phyloP scores from a whole-genome alignment of 2,113 vertebrate species.

The Sturnus vulgaris region DNA sequence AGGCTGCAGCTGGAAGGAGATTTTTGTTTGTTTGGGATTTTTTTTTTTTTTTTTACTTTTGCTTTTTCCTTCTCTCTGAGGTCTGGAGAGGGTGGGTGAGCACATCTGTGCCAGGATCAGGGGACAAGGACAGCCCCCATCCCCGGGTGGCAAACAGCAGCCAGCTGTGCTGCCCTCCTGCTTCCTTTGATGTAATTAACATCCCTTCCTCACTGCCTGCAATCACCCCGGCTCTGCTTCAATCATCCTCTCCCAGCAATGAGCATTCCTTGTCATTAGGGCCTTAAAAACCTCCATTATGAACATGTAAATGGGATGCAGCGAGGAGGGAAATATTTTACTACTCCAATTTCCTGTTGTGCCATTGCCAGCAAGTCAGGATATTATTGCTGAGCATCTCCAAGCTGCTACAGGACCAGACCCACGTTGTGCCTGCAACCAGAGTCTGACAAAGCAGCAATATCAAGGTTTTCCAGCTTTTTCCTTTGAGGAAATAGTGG shows the following conservation, averaged over 20 bases:
- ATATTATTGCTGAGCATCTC: slow-evolving; percentile 42
- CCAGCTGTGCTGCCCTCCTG: slow-evolving; percentile 15
- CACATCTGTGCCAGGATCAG: background rate
- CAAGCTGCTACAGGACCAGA: background rate
- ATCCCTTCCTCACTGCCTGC: slow-evolving; percentile 58
- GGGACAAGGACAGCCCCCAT: background rate
- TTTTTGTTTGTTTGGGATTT: background rate
- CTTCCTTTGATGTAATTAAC: slow-evolving; percentile 69
- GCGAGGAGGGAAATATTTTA: slow-evolving; percentile 75
- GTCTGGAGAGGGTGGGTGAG: background rate
- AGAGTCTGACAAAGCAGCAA: background rate
- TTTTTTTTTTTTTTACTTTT: background rate
- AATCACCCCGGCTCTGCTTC: slow-evolving; percentile 61
- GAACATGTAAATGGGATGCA: slow-evolving; percentile 77
- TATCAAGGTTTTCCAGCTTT: background rate
- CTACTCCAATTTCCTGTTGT: slow-evolving; percentile 75
- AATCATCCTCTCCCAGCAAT: slow-evolving; percentile 71
- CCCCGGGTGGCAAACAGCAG: background rate
- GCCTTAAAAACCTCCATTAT: slow-evolving; percentile 74
- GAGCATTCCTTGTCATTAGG: slow-evolving; percentile 76
- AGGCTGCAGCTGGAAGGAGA: background rate
- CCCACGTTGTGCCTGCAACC: background rate
- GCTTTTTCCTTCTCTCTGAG: background rate
- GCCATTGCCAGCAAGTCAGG: slow-evolving; percentile 51
- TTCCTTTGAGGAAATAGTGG: background rate